Evolutionary conservation across 2,797 vertebrate species (phyloP).

Genomic region (Tapera naevia): DNA sequence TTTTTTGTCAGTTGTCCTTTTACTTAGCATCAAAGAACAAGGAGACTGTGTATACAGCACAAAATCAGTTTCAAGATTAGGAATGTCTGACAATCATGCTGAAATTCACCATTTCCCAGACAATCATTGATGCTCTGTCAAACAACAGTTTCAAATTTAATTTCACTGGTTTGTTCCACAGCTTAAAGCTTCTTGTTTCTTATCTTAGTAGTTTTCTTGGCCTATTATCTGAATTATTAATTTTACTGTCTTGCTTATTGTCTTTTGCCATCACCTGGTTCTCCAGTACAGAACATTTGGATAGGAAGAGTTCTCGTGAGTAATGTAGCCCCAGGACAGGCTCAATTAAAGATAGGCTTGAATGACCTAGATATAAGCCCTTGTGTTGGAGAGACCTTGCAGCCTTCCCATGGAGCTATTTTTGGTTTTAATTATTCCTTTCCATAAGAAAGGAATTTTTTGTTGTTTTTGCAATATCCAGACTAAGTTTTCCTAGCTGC

Average conservation of each 20-base stretch:
- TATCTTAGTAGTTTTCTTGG: neutral
- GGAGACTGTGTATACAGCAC: neutral
- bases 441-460: neutral
- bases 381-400: neutral
- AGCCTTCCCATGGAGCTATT: neutral
- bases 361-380: slow-evolving; percentile 45
- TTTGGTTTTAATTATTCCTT: neutral
- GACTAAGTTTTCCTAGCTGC: neutral
- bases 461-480: neutral
- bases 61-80: neutral
- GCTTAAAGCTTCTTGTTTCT: neutral
- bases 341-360: slow-evolving; percentile 26
- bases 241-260: neutral
- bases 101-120: neutral
- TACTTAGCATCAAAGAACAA: neutral
- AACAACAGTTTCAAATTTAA: neutral
- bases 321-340: slow-evolving; percentile 57
- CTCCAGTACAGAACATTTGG: neutral
- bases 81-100: neutral
- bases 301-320: slow-evolving; percentile 31
- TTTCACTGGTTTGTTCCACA: neutral
- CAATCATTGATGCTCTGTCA: neutral
- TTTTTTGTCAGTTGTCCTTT: neutral
- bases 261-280: slow-evolving; percentile 24
- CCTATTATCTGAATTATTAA: neutral